Evolutionary conservation across 2,113 vertebrate species (phyloP).

Genomic region (Psilopsiagon aurifrons): DNA sequence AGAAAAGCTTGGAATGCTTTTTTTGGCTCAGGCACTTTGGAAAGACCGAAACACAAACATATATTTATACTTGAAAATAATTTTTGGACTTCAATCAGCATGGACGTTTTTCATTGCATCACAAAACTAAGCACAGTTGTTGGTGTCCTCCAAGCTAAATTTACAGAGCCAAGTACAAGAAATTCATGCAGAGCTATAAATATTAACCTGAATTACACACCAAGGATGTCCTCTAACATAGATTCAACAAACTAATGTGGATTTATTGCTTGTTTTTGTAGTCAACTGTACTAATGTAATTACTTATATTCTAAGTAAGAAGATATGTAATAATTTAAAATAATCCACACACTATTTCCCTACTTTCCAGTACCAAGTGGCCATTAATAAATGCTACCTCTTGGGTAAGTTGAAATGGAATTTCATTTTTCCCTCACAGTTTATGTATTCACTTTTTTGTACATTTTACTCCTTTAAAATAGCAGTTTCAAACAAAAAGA

Average conservation of each 20-base stretch:
- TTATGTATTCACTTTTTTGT: background rate
- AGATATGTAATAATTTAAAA: constrained; percentile 56
- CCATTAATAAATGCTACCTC: constrained; percentile 46
- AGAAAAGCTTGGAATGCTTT: background rate
- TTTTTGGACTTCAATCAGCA: constrained; percentile 28
- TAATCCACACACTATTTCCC: constrained; percentile 31
- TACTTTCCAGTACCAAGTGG: background rate
- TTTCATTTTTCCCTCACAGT: background rate
- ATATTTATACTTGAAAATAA: constrained; percentile 35
- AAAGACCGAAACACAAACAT: background rate
- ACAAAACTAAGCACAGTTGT: constrained; percentile 30
- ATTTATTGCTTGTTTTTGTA: constrained; percentile 70
- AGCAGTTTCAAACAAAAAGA: constrained; percentile 17
- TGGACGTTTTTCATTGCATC: background rate
- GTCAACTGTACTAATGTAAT: constrained; percentile 62
- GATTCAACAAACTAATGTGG: constrained; percentile 67
- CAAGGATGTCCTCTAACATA: constrained; percentile 57
- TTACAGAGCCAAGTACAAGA: constrained; percentile 27
- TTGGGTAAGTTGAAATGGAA: constrained; percentile 39
- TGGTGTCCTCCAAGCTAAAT: constrained; percentile 41
- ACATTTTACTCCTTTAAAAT: background rate
- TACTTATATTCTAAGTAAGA: constrained; percentile 55
- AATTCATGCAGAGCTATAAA: constrained; percentile 58
- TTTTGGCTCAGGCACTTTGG: constrained; percentile 22
- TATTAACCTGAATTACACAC: constrained; percentile 60